Evolutionary conservation across 2,888 invertebrate genomes (phyloP), one percentile per base, ranked within the genome.

Genomic region (Dasysyrphus albostriatus): DNA sequence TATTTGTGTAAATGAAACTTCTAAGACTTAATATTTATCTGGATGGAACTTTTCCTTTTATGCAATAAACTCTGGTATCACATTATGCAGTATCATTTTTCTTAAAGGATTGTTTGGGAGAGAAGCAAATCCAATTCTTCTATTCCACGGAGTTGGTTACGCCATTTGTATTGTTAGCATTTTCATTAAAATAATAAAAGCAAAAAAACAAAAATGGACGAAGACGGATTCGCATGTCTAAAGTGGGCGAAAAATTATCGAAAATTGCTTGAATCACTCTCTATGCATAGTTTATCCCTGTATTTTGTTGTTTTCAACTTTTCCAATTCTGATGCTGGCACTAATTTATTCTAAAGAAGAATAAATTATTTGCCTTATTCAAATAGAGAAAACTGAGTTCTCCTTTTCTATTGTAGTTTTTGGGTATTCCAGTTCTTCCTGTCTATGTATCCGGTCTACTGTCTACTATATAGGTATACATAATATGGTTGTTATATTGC

Each of bases 331-430:
- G 19, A 10, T 16, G 61, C 14, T 29, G 65, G 37, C 51, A 80
- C 58, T 80, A 84, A 84, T 84, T 80, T 80, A 80, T 72, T 59
- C 72, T 32, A n/a, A n/a, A n/a, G 49, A 47, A 58, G 84, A 80
- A 80, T 76, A 80, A 58, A 80, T 76, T 84, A 80, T 67, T 84
- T 70, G 59, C 44, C 19, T 47, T 58, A 63, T 82, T 72, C 70
- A 58, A 63, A 75, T 44, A n/a, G n/a, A 24, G 61, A 75, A 70
- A 69, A 75, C 59, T 32, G 24, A 24, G 37, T 47, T 72, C 37
- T 65, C 54, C 61, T 29, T 24, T n/a, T 47, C 6, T 47, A 8
- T 16, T 49, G 10, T 59, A 37, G 54, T 54, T 54, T 29, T 44
- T 67, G 12, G 42, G 7, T 34, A 8, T 34, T 14, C 61, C 29